phyloP scores from a whole-genome alignment of 2,113 vertebrate species.

The Limanda limanda region DNA sequence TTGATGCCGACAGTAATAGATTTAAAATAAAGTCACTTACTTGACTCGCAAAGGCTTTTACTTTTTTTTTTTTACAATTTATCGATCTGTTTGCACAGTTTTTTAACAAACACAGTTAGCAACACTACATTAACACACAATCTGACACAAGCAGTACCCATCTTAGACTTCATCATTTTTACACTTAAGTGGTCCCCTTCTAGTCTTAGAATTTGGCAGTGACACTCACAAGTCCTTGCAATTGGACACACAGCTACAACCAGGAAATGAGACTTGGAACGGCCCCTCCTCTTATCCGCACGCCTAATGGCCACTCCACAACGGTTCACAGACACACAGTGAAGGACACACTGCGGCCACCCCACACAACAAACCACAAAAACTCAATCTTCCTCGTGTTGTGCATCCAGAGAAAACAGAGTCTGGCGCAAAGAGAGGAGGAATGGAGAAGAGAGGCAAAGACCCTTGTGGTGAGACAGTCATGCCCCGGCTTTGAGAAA shows the following conservation, averaged over 20 bases:
- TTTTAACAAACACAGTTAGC: no score
- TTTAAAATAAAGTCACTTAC: no score
- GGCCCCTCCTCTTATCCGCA: constrained; percentile 12
- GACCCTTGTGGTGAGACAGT: no score
- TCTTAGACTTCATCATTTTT: no score
- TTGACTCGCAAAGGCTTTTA: no score
- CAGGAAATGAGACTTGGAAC: constrained; percentile 15
- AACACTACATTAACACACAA: no score
- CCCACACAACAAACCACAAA: constrained; percentile 13
- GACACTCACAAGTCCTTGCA: constrained; percentile 1
- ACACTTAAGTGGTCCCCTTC: neutral
- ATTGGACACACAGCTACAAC: constrained; percentile 31
- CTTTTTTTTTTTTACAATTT: neutral
- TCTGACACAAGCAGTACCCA: no score
- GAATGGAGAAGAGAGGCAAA: no score
- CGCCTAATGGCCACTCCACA: constrained; percentile 22
- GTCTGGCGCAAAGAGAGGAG: constrained; percentile 31
- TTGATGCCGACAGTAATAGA: no score
- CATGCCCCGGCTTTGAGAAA: constrained; percentile 6
- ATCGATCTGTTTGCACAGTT: no score
- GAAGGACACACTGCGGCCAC: neutral
- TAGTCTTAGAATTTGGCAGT: constrained; percentile 30
- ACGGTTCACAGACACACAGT: neutral
- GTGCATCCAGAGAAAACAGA: constrained; percentile 21
- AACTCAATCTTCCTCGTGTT: constrained; percentile 15